Conservation (phyloP, 2,113 vertebrate genomes). For the Turnix velox region DNA sequence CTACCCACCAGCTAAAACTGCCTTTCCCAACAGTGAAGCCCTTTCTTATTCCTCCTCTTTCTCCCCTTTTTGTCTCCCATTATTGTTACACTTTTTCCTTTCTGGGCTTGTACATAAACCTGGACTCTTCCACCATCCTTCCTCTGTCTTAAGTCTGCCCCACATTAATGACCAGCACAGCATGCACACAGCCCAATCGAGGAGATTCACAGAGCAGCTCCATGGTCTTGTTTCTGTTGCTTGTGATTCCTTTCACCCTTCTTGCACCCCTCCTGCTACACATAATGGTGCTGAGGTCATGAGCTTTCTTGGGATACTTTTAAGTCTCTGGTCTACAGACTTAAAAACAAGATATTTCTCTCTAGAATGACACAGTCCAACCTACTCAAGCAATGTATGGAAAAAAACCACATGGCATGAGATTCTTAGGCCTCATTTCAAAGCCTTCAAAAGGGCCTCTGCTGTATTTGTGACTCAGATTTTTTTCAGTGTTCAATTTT, state of each 20-base stretch:
- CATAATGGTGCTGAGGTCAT: fast-evolving
- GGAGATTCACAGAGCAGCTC: fast-evolving
- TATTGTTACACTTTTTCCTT: neutral
- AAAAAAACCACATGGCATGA: neutral
- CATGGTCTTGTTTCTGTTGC: neutral
- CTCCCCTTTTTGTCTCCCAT: neutral
- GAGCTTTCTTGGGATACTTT: neutral
- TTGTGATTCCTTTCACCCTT: neutral
- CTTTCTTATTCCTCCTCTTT: neutral
- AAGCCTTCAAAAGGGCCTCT: neutral
- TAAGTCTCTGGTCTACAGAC: neutral
- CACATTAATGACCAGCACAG: neutral
- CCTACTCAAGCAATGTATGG: neutral
- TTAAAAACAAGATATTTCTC: neutral
- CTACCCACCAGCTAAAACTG: neutral
- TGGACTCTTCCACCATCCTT: neutral
- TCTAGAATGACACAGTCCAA: neutral
- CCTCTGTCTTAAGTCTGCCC: neutral
- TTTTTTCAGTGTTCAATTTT: neutral
- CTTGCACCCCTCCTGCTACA: neutral
- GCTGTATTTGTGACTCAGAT: neutral
- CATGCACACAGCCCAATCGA: fast-evolving
- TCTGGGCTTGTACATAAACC: neutral
- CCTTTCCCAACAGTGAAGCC: neutral
- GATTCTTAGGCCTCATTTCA: neutral